Conservation (phyloP, 64 coral and sea anemone species). For the Montipora efflorescens region DNA sequence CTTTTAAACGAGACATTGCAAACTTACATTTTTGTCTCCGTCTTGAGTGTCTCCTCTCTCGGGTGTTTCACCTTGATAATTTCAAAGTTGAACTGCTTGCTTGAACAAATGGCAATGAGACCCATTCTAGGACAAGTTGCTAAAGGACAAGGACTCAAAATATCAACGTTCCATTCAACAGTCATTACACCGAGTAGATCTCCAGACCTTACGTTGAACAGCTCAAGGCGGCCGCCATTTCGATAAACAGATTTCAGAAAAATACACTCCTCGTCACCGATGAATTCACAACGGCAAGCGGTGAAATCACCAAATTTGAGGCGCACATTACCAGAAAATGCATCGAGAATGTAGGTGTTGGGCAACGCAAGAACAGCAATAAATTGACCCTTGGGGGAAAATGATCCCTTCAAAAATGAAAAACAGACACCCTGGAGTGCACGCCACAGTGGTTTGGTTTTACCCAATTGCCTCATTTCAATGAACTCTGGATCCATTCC, state of each 20-base stretch:
- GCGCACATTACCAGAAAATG: not conserved
- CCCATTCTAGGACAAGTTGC: too few species aligned
- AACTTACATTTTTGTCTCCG: too few species aligned
- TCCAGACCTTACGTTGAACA: not conserved
- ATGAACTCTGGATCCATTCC: not conserved
- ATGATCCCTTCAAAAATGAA: rapidly evolving
- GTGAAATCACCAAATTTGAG: too few species aligned
- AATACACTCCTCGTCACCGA: not conserved
- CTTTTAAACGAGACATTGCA: too few species aligned
- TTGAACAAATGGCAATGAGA: too few species aligned
- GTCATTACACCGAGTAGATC: not conserved
- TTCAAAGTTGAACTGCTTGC: too few species aligned
- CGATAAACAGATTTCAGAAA: rapidly evolving
- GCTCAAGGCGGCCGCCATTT: not conserved
- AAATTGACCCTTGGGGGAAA: not conserved
- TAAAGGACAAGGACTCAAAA: too few species aligned
- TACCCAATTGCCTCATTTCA: too few species aligned
- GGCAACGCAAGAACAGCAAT: not conserved
- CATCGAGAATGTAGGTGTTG: not conserved
- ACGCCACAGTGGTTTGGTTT: too few species aligned
- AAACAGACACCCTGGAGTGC: too few species aligned
- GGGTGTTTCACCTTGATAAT: too few species aligned
- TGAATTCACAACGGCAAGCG: not conserved
- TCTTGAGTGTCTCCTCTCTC: too few species aligned
- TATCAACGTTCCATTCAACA: not conserved